A percentile compares a stretch with the other conserved stretches of the same genome.
These are phyloP conservation scores for Anniella stebbinsi DNA, from an alignment of 2,797 vertebrate species.

Conservation along the genomic window DNA sequence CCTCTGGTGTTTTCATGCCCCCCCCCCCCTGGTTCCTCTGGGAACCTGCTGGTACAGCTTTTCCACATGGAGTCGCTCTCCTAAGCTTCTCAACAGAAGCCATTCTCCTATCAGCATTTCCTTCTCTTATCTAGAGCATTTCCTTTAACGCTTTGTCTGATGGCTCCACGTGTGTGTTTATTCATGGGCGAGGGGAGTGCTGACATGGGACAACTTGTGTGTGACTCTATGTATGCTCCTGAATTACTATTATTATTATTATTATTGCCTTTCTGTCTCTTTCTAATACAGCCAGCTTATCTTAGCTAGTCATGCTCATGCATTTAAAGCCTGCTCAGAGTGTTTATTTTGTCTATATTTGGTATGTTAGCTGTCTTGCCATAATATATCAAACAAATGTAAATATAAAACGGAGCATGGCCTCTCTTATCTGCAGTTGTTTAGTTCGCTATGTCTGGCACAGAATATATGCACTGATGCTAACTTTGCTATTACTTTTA, in stretches of 20 bases:
- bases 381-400: neutral
- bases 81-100: neutral
- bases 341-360: neutral
- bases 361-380: neutral
- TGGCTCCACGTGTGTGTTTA: neutral
- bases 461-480: neutral
- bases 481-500: constrained; percentile 45
- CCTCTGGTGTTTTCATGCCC: neutral
- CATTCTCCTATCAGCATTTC: no score
- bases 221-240: neutral
- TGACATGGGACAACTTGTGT: neutral
- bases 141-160: neutral
- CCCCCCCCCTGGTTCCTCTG: neutral
- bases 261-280: neutral
- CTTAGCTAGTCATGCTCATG: neutral
- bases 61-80: neutral
- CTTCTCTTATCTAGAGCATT: neutral
- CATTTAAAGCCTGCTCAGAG: neutral
- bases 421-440: neutral
- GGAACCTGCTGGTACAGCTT: neutral
- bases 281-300: neutral
- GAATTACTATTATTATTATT: no score
- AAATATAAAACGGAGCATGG: neutral
- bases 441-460: neutral
- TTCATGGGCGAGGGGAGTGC: neutral